Base-by-base conservation (phyloP, 2,888 invertebrate species). In the Diplolepis rosae region DNA sequence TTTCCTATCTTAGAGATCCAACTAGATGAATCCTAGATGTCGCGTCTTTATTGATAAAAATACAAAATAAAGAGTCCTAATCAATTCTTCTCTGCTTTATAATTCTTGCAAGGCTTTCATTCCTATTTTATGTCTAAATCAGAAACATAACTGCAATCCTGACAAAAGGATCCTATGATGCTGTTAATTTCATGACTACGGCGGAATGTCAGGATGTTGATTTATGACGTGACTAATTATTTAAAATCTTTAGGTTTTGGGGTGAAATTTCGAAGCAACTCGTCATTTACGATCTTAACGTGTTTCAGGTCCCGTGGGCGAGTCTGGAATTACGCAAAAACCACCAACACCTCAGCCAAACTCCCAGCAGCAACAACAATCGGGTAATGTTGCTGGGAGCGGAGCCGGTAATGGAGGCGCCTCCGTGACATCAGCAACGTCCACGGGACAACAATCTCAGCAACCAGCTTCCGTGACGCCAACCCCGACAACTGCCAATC, bases 361-460 rank as follows among this genome's bases (percentile, higher is more conserved):
- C 77, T 87, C 89, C 71, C 90, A 90, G 75, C 92, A 92, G 35
- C 82, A 84, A 11, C 80, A 81, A 13, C 81, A 82, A 52, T 68
- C 71, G 74, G 78, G 65, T 77, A 80, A 80, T 54, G 74, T 65
- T 50, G 70, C 69, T 48, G 84, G 86, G 35, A 85, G 84, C 54
- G 83, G 83, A 72, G 84, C 68, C 50, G 84, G 86, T 35, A 85
- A 84, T 65, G 83, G 83, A 71, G 84, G 87, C 72, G 89, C 86
- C 77, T 84, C 87, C 71, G 84, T 85, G 68, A 82, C 83, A 77
- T 84, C 85, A 61, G 83, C 85, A 73, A 80, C 84, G 77, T 78
- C 84, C 80, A 69, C 75, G 77, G 79, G 79, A 54, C 82, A 83
- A 78, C 83, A 82, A 76, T 79, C 78, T 73, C 83, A 83, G 78